phyloP scores from a whole-genome alignment of 1,140 invertebrate genomes.

The Musca domestica region DNA sequence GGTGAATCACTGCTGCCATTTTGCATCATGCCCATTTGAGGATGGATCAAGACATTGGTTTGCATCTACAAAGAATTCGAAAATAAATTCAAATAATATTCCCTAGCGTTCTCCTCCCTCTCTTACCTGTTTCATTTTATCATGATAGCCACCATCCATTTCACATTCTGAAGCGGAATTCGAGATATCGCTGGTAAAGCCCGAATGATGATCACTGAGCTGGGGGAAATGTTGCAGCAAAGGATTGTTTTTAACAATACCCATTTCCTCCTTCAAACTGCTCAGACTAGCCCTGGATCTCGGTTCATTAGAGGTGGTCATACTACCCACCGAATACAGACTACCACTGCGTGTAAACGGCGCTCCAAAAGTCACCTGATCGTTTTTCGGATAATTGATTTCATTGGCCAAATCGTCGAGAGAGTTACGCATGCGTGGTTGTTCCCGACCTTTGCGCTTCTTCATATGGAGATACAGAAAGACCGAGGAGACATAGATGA shows the following conservation, averaged over 20 bases:
- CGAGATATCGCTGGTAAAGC: constrained; percentile 52
- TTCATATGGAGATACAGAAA: constrained; percentile 75
- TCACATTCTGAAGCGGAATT: constrained; percentile 53
- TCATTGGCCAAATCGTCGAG: constrained; percentile 44
- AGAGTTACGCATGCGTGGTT: constrained; percentile 40
- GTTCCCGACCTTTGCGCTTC: constrained; percentile 52
- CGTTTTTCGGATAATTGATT: constrained; percentile 50
- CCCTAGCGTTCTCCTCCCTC: background rate
- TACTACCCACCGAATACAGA: constrained; percentile 42
- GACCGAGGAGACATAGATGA: constrained; percentile 80
- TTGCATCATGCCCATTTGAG: constrained; percentile 41
- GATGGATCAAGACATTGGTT: constrained; percentile 70
- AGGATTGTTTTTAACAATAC: constrained; percentile 75
- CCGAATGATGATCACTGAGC: constrained; percentile 57
- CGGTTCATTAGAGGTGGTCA: constrained; percentile 35
- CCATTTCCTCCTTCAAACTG: constrained; percentile 49
- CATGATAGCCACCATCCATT: constrained; percentile 42
- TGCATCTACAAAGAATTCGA: constrained; percentile 57
- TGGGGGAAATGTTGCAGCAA: constrained; percentile 65
- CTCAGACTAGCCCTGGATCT: constrained; percentile 38
- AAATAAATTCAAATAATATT: background rate
- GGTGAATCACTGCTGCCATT: constrained; percentile 39
- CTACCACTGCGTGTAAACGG: constrained; percentile 45
- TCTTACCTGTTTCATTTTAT: constrained; percentile 41
- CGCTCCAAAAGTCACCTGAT: constrained; percentile 49